Percentiles rank a stretch among this genome's conserved stretches.
phyloP scores from a whole-genome alignment of 2,888 invertebrate genomes.

The Habrosyne pyritoides region DNA sequence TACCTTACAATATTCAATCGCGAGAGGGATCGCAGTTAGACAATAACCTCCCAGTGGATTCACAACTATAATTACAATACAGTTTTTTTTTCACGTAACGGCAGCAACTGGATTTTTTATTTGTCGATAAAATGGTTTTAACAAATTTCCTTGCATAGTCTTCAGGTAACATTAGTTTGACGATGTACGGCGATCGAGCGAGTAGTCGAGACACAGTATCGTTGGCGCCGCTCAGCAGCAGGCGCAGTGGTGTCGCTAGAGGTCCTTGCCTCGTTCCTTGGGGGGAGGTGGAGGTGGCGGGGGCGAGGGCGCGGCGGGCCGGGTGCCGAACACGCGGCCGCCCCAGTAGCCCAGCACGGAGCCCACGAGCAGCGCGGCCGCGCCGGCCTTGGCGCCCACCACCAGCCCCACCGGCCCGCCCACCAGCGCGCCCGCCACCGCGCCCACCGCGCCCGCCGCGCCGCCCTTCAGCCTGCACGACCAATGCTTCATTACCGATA shows the following conservation, averaged over 20 bases:
- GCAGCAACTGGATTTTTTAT: too few species aligned
- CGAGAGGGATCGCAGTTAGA: too few species aligned
- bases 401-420: conserved; percentile 62
- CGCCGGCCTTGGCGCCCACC: conserved; percentile 62
- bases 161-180: too few species aligned
- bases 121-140: too few species aligned
- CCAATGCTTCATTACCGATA: too few species aligned
- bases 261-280: conserved; percentile 16
- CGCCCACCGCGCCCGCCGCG: conserved; percentile 52
- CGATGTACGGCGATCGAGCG: too few species aligned
- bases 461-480: conserved; percentile 45
- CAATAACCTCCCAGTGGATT: too few species aligned
- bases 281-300: conserved; percentile 4
- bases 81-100: too few species aligned
- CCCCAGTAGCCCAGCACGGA: conserved; percentile 51
- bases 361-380: conserved; percentile 57
- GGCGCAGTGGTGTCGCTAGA: conserved; percentile 23
- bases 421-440: conserved; percentile 53
- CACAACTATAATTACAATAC: too few species aligned
- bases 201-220: not conserved
- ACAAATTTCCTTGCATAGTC: too few species aligned
- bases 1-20: too few species aligned
- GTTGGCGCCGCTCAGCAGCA: conserved; percentile 12
- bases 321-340: conserved; percentile 31
- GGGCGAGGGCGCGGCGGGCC: conserved; percentile 14